Evolutionary conservation across 1,140 invertebrate genomes (phyloP), one percentile per base, ranked within the genome.

Genomic region (Temnothorax nylanderi): DNA sequence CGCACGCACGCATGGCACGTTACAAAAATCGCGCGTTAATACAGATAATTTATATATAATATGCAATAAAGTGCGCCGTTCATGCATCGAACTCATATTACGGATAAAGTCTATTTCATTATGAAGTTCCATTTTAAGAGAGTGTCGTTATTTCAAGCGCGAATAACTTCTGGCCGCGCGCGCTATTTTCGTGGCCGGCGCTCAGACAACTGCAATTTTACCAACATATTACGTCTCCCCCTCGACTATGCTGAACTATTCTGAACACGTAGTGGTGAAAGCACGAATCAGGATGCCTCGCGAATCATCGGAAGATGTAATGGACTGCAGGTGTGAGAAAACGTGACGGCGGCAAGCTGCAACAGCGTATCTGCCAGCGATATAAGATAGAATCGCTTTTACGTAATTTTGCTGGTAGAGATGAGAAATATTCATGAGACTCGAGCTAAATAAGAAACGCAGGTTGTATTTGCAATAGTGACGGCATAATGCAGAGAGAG

Each of bases 251-350:
- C 26, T 26, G 18, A 74, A 54, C 69, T 84, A 84, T 84, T 69
- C 80, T 32, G 80, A 54, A 84, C 80, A 84, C 80, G 80, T 84
- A 84, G 56, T 21, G 37, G 80, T 37, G 80, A 74, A 74, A 74
- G 54, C 80, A 75, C 80, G 80, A 84, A 75, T 84, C 80, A 69
- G 18, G 60, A 84, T 75, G 54, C 69, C 80, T 74, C 80, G 60
- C 80, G 80, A 84, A 84, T 84, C 80, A 84, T 84, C 69, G 80
- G 80, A 84, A 84, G 69, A 84, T 75, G 69, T 84, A 84, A 84
- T 84, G 80, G 56, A 84, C 80, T 84, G 80, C 80, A 84, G 80
- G 69, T 84, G 80, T 60, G 80, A 75, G 80, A 60, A 84, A 84
- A 84, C 80, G 80, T 84, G 80, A 84, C 80, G 75, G 80, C 69